Conservation (phyloP, 1,140 invertebrate genomes). For the Rhysida immarginata region DNA sequence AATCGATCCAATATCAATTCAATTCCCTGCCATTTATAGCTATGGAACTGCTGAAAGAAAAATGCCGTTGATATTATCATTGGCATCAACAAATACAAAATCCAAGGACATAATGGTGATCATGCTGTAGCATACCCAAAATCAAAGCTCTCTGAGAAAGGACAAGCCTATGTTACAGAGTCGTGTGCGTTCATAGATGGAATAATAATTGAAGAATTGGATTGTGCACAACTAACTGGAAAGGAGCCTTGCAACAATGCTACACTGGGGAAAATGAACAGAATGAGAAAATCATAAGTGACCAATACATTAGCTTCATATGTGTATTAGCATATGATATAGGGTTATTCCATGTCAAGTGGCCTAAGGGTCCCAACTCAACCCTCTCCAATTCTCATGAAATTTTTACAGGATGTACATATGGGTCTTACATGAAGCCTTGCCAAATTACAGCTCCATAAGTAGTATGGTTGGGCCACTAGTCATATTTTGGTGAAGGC, state of each 20-base stretch:
- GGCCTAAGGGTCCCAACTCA: too few relatives aligned
- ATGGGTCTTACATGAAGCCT: too few relatives aligned
- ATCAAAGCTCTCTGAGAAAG: slow-evolving; percentile 9
- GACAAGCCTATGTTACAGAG: slow-evolving; percentile 16
- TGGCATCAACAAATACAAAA: slow-evolving; percentile 13
- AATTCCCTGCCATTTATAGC: not conserved
- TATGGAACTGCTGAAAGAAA: slow-evolving; percentile 9
- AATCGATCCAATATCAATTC: not conserved
- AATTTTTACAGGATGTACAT: too few relatives aligned
- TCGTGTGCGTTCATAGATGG: slow-evolving; percentile 12
- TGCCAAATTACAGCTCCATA: too few relatives aligned
- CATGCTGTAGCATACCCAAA: slow-evolving; percentile 13
- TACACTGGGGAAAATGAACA: slow-evolving; percentile 9
- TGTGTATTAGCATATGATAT: too few relatives aligned
- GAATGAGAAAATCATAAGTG: not conserved
- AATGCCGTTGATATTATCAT: slow-evolving; percentile 15
- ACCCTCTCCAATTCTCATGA: too few relatives aligned
- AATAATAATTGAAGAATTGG: slow-evolving; percentile 10
- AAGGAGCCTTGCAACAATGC: slow-evolving; percentile 9
- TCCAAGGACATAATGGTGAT: slow-evolving; percentile 12
- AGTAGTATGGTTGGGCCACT: too few relatives aligned
- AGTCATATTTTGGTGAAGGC: too few relatives aligned
- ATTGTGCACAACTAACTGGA: slow-evolving; percentile 11
- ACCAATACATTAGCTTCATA: not conserved
- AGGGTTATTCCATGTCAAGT: too few relatives aligned